Evolutionary conservation across 1,140 invertebrate species (phyloP), one percentile per base, ranked within the genome.

Genomic region (Drosophila nikananu): DNA sequence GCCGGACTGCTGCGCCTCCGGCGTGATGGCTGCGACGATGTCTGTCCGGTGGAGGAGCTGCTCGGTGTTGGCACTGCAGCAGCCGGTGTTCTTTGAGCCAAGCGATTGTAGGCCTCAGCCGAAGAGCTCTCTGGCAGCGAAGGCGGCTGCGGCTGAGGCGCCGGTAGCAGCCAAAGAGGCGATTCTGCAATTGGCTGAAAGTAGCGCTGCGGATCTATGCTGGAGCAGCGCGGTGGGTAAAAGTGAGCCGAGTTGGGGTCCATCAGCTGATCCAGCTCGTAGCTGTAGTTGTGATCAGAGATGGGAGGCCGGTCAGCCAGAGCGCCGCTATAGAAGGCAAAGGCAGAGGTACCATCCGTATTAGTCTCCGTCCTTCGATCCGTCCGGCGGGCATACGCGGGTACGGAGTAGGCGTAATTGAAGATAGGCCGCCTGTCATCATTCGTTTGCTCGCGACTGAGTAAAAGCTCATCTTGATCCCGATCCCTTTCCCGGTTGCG

Each of bases 241-340:
- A 46, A 78, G 23, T 55, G 60, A 4, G 57, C 21, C 1, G 58
- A n/a, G 6, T 21, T 10, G 57, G 44, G 66, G 21, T 83, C 77
- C 48, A 84, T 48, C 17, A 87, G 25, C 37, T 64, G 58, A 30
- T 71, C 64, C 27, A 90, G 70, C 42, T 81, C 81, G 41, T 87
- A 87, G 52, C 73, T 87, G 57, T 87, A 87, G 35, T 90, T 87
- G 78, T 87, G 84, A 61, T 87, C 84, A 9, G 70, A 66, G 15
- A 87, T 90, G 21, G 81, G 62, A 1, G 70, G 48, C 9, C 86
- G 81, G 42, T 87, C 86, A 9, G 84, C 48, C n/a, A 87, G 25
- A 7, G 73, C 86, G 5, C 84, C 84, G 21, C 86, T 87, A 13
- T 87, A 87, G n/a, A 87, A 87, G 12, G 86, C 81, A 46, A 87